Percentiles rank a stretch among this genome's conserved stretches.
These are phyloP conservation scores for Trichacis sp. DNA, from an alignment of 2,888 invertebrate species.

Conservation along the genomic window DNA sequence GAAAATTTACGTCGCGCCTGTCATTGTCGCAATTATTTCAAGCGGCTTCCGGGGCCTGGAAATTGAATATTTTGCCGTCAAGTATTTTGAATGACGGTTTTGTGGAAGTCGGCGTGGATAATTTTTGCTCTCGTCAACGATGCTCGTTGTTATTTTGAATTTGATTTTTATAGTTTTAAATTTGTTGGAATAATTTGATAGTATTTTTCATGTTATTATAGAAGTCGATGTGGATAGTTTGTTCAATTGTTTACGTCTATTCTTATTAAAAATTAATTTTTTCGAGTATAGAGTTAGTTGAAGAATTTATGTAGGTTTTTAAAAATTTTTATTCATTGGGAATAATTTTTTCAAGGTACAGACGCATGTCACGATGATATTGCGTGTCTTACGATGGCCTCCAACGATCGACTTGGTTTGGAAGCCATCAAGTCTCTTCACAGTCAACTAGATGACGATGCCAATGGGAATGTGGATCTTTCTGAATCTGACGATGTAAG, in stretches of 20 bases:
- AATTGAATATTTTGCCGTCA: too few relatives aligned
- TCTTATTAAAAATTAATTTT: too few relatives aligned
- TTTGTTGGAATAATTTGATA: too few relatives aligned
- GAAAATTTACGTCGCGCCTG: neutral
- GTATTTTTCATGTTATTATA: neutral
- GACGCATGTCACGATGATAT: conserved; percentile 79
- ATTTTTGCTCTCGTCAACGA: too few relatives aligned
- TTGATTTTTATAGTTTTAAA: too few relatives aligned
- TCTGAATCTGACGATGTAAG: conserved; percentile 97
- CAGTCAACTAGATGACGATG: conserved; percentile 95
- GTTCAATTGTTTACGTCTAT: too few relatives aligned
- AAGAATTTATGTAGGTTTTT: neutral
- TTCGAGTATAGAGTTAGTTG: too few relatives aligned
- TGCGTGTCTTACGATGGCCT: conserved; percentile 77
- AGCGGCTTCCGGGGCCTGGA: neutral
- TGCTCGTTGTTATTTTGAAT: too few relatives aligned
- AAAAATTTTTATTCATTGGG: too few relatives aligned
- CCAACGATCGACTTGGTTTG: conserved; percentile 87
- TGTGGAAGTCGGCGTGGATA: neutral
- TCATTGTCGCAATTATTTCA: conserved; percentile 1
- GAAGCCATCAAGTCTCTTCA: conserved; percentile 95
- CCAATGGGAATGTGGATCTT: conserved; percentile 96
- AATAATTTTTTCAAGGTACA: conserved; percentile 39
- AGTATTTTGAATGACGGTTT: neutral
- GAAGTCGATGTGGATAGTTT: too few relatives aligned